Conservation (phyloP, 2,797 vertebrate species). For the Hybognathus amarus region DNA sequence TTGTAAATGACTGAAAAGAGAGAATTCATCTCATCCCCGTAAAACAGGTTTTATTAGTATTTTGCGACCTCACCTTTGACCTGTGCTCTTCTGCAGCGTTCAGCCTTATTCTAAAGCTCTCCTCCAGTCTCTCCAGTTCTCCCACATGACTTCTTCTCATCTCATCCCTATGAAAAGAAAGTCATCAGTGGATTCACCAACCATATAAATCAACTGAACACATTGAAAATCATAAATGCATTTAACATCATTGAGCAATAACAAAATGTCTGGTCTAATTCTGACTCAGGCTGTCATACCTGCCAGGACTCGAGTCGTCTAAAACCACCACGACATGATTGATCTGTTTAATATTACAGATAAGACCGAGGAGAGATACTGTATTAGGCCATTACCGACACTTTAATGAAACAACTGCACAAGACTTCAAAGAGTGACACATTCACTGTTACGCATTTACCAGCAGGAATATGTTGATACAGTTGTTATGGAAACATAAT, state of each 20-base stretch:
- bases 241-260: not conserved
- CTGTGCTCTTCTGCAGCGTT: slow-evolving; percentile 62
- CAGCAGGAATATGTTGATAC: not conserved
- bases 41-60: not conserved
- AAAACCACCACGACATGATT: not conserved
- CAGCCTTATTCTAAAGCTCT: slow-evolving; percentile 71
- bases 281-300: slow-evolving; percentile 1
- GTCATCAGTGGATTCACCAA: not conserved
- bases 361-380: slow-evolving; percentile 13
- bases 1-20: not conserved
- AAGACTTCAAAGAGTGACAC: slow-evolving; percentile 10
- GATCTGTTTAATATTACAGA: slow-evolving; percentile 3
- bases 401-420: not conserved
- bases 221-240: too few species aligned
- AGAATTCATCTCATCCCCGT: too few species aligned
- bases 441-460: not conserved
- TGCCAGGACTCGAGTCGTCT: not conserved
- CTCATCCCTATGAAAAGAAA: slow-evolving; percentile 75
- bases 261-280: not conserved
- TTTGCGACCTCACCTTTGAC: slow-evolving; percentile 59
- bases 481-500: slow-evolving; percentile 35
- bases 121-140: slow-evolving; percentile 79
- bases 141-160: slow-evolving; percentile 77
- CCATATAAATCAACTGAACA: not conserved
- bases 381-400: not conserved